Percentiles rank a stretch among this genome's conserved stretches.
Conservation (phyloP, 2,113 vertebrate species). For the Tonatia bakeri region DNA sequence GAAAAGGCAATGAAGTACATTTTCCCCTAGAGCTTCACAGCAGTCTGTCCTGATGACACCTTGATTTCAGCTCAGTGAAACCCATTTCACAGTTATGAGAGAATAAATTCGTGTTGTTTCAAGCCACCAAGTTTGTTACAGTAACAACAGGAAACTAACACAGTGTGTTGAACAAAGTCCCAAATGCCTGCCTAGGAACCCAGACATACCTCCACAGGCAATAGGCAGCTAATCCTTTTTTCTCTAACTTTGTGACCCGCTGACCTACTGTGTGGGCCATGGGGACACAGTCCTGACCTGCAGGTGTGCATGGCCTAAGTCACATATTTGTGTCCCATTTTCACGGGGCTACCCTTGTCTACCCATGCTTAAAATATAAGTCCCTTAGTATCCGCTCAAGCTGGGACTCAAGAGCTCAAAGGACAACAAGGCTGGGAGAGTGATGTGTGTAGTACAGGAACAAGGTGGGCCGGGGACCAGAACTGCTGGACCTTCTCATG, state of each 20-base stretch:
- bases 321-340: not conserved
- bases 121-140: not conserved
- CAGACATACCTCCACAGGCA: not conserved
- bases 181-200: not conserved
- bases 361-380: not conserved
- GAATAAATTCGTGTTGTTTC: not conserved
- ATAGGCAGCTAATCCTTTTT: not conserved
- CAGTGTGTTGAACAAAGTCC: not conserved
- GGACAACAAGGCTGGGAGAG: not conserved
- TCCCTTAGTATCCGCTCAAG: not conserved
- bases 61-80: not conserved
- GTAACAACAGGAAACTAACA: not conserved
- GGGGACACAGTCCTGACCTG: not conserved
- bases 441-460: not conserved
- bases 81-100: not conserved
- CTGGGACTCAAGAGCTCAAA: not conserved
- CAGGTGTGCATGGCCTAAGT: not conserved
- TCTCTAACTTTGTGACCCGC: not conserved
- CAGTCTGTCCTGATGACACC: not conserved
- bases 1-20: not conserved
- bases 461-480: not conserved
- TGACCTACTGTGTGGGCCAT: not conserved
- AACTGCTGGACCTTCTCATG: fast-evolving
- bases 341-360: not conserved
- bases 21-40: not conserved